A percentile compares a stretch with the other conserved stretches of the same genome.
Evolutionary conservation across 2,888 invertebrate genomes (phyloP).

Genomic region (Aphodius sticticus): DNA sequence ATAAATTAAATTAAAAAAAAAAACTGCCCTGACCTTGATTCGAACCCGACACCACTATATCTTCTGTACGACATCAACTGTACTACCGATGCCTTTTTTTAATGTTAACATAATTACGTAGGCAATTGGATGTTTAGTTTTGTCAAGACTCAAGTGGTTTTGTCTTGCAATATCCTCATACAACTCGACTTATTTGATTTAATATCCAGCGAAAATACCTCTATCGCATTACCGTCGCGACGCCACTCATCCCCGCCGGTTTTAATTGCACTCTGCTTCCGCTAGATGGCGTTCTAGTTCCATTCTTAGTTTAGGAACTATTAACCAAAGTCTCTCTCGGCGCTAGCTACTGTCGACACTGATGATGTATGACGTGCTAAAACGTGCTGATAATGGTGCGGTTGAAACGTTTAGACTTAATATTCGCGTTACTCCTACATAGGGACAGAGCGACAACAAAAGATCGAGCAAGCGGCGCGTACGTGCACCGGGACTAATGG

Average conservation of each 20-base stretch:
- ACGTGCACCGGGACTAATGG: neutral
- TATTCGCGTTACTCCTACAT: neutral
- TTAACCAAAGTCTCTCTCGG: neutral
- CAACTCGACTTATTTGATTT: neutral
- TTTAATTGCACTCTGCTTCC: neutral
- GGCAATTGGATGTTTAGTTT: neutral
- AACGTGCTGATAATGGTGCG: neutral
- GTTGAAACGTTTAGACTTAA: constrained; percentile 4
- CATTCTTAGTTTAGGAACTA: constrained; percentile 4
- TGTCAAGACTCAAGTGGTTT: too few species aligned
- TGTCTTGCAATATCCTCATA: too few species aligned
- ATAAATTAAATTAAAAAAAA: too few species aligned
- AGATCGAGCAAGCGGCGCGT: neutral
- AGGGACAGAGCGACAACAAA: neutral
- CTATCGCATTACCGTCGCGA: neutral
- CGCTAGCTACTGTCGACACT: neutral
- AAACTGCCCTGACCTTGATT: too few species aligned
- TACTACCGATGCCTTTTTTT: too few species aligned
- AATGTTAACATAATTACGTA: neutral
- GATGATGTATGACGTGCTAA: neutral
- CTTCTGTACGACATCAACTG: too few species aligned
- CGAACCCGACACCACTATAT: too few species aligned
- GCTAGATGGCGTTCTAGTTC: constrained; percentile 4
- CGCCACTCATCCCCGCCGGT: neutral
- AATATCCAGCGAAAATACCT: neutral